These are phyloP conservation scores for Anoplopoma fimbria DNA, from an alignment of 2,113 vertebrate species.

Conservation along the genomic window DNA sequence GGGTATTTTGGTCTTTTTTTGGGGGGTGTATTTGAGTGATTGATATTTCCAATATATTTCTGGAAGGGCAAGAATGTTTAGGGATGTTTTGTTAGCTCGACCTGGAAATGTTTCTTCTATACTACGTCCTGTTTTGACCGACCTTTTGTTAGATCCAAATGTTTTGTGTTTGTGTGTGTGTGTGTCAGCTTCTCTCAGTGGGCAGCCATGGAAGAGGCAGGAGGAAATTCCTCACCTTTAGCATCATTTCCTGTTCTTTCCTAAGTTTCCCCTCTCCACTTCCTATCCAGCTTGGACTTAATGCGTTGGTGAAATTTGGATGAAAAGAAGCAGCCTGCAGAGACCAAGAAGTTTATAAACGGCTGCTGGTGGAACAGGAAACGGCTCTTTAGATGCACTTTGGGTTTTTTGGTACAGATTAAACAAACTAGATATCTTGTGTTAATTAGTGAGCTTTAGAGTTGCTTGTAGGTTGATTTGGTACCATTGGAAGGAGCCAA, in stretches of 20 bases:
- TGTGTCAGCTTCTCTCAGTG: conserved; percentile 22
- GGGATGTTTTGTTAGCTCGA: conserved; percentile 65
- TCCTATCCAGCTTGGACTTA: conserved; percentile 71
- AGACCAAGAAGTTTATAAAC: conserved; percentile 64
- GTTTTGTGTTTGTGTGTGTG: conserved; percentile 45
- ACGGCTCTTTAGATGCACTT: not conserved
- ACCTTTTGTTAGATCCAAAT: conserved; percentile 63
- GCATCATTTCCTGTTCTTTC: conserved; percentile 78
- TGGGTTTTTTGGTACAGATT: not conserved
- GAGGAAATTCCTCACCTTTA: conserved; percentile 71
- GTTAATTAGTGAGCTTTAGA: not conserved
- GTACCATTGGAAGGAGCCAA: not conserved
- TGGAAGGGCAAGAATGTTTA: conserved; percentile 46
- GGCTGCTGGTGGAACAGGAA: conserved; percentile 50
- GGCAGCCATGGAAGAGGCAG: conserved; percentile 22
- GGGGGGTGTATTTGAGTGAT: not conserved
- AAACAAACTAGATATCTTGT: not conserved
- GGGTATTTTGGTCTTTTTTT: conserved; percentile 30
- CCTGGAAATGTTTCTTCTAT: conserved; percentile 73
- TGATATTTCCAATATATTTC: conserved; percentile 47
- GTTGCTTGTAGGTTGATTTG: not conserved
- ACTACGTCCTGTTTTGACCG: conserved; percentile 77
- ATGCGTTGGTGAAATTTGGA: conserved; percentile 49
- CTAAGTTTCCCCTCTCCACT: conserved; percentile 60
- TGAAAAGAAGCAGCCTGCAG: conserved; percentile 1